Evolutionary conservation across 2,888 invertebrate species (phyloP).

Genomic region (Agapostemon virescens): DNA sequence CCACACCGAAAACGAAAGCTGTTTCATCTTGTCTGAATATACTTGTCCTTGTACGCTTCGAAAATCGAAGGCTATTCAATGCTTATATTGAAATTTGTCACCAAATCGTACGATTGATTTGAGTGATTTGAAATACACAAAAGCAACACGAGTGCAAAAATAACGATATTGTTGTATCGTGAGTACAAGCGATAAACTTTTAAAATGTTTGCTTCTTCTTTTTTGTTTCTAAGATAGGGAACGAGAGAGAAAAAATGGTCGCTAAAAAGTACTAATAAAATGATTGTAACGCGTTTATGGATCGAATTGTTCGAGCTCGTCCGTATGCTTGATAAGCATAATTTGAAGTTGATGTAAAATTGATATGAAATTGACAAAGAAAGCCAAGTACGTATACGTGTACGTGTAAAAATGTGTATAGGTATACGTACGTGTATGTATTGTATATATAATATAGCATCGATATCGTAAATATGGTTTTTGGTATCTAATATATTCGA

Average conservation of each 20-base stretch:
- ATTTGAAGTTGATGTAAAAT: conserved; percentile 3
- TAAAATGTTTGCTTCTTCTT: not conserved
- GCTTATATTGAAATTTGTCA: conserved; percentile 8
- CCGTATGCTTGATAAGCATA: conserved; percentile 9
- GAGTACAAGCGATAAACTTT: not conserved
- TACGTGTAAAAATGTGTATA: conserved; percentile 1
- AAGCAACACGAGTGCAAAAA: not conserved
- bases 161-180: not conserved
- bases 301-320: not conserved
- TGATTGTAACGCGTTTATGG: not conserved
- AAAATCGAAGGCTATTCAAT: conserved; percentile 20
- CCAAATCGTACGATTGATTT: not conserved
- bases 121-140: not conserved
- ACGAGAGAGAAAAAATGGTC: conserved; percentile 4
- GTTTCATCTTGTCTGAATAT: conserved; percentile 13
- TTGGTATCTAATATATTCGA: conserved; percentile 23
- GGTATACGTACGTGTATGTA: conserved; percentile 2
- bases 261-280: not conserved
- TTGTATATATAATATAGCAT: not conserved
- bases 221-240: not conserved
- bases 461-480: conserved; percentile 13
- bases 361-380: conserved; percentile 10
- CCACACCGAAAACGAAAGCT: conserved; percentile 15
- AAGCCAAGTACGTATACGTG: not conserved
- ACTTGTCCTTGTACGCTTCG: not conserved